Percentiles rank a stretch among this genome's conserved stretches.
These are phyloP conservation scores for Zygaena filipendulae DNA, from an alignment of 2,888 invertebrate species.

Conservation along the genomic window DNA sequence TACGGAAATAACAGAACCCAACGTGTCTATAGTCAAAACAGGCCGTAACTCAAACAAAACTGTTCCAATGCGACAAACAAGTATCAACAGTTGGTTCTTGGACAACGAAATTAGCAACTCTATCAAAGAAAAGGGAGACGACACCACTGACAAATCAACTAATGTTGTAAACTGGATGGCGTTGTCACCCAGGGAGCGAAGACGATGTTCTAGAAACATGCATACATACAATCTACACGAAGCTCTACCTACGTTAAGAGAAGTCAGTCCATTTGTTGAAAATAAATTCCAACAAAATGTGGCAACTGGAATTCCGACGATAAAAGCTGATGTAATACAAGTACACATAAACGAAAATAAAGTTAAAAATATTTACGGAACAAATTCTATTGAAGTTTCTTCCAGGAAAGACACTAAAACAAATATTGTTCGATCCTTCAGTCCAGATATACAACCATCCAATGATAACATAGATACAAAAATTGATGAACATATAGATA, in stretches of 20 bases:
- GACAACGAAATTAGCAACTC: slow-evolving; percentile 15
- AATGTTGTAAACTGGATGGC: slow-evolving; percentile 34
- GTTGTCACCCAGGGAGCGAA: slow-evolving; percentile 37
- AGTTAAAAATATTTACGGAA: slow-evolving; percentile 1
- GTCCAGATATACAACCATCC: no score
- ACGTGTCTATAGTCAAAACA: slow-evolving; percentile 18
- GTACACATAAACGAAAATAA: no score
- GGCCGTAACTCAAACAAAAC: slow-evolving; percentile 13
- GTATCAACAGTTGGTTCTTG: slow-evolving; percentile 30
- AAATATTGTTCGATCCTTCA: no score
- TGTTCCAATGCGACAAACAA: slow-evolving; percentile 17
- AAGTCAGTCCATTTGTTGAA: no score
- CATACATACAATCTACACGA: no score
- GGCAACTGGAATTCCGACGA: no score
- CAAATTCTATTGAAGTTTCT: no score
- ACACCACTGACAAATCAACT: slow-evolving; percentile 16
- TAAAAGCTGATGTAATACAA: no score
- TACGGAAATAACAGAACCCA: slow-evolving; percentile 41
- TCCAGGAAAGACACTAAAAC: no score
- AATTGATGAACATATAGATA: no score
- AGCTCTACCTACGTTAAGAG: slow-evolving; percentile 11
- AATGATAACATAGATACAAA: no score
- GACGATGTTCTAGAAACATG: slow-evolving; percentile 23
- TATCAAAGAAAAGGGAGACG: slow-evolving; percentile 5
- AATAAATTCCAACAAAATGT: no score